These are phyloP conservation scores for Xestia xanthographa DNA, from an alignment of 2,888 invertebrate species.

Conservation along the genomic window DNA sequence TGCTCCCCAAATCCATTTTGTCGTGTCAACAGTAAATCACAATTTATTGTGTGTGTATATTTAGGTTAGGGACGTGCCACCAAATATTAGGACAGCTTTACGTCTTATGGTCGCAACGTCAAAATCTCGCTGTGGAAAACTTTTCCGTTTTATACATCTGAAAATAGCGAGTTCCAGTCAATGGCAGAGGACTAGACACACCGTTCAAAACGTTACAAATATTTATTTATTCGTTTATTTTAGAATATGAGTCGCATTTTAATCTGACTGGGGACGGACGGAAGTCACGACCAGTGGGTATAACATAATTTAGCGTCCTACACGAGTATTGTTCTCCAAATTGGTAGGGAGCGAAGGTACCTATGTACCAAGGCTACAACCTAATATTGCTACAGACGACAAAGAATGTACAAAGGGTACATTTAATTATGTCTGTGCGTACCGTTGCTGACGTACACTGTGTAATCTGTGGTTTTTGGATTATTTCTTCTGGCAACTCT, in stretches of 20 bases:
- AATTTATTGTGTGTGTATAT: conserved; percentile 42
- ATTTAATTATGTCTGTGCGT: conserved; percentile 36
- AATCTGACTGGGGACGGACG: conserved; percentile 34
- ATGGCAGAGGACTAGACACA: conserved; percentile 13
- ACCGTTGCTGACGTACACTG: conserved; percentile 11
- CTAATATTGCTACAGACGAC: conserved; percentile 37
- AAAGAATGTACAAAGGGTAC: conserved; percentile 46
- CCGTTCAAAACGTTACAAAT: conserved; percentile 23
- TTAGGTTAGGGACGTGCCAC: conserved; percentile 38
- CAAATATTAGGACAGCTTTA: conserved; percentile 31
- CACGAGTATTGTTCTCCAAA: conserved; percentile 63
- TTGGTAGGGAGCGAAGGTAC: conserved; percentile 40
- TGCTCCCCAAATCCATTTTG: conserved; percentile 48
- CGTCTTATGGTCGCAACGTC: conserved; percentile 20
- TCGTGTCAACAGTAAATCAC: conserved; percentile 52
- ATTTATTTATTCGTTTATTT: conserved; percentile 35
- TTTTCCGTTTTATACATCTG: not conserved
- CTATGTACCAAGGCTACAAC: conserved; percentile 23
- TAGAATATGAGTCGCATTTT: conserved; percentile 22
- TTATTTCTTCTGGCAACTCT: conserved; percentile 26
- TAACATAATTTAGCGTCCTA: conserved; percentile 57
- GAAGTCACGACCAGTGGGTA: conserved; percentile 50
- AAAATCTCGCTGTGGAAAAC: conserved; percentile 22
- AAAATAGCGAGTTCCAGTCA: conserved; percentile 36
- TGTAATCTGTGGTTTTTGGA: conserved; percentile 18